Conservation (phyloP, 2,797 vertebrate genomes). For the Vespertilio murinus region DNA sequence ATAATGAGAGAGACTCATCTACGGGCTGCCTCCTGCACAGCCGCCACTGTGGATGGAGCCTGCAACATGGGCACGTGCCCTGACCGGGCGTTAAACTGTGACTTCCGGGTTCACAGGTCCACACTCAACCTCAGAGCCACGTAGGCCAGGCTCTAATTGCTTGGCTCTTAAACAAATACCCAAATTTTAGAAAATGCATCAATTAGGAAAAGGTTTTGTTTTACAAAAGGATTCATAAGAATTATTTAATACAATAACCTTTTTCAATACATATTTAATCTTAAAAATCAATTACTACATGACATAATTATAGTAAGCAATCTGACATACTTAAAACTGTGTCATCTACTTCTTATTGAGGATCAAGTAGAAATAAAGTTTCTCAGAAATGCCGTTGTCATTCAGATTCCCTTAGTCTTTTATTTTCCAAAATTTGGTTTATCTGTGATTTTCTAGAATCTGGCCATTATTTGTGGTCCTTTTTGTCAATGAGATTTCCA, state of each 20-base stretch:
- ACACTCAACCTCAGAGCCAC: too few relatives aligned
- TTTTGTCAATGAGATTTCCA: neutral
- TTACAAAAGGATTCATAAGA: neutral
- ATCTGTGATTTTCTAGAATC: slow-evolving; percentile 17
- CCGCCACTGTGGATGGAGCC: too few relatives aligned
- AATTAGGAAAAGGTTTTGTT: slow-evolving; percentile 6
- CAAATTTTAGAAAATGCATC: neutral
- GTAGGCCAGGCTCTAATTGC: too few relatives aligned
- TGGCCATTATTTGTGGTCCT: neutral
- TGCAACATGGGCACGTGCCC: too few relatives aligned
- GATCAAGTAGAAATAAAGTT: slow-evolving; percentile 14
- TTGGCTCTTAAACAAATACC: neutral
- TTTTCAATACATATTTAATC: slow-evolving; percentile 1
- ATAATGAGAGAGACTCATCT: too few relatives aligned
- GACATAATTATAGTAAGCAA: neutral
- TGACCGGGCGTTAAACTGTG: too few relatives aligned
- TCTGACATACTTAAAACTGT: slow-evolving; percentile 1
- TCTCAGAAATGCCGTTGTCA: neutral
- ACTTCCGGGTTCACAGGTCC: too few relatives aligned
- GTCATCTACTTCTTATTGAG: neutral
- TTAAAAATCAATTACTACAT: slow-evolving; percentile 13
- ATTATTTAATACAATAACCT: neutral
- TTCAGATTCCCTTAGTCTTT: slow-evolving; percentile 5
- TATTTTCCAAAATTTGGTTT: slow-evolving; percentile 50
- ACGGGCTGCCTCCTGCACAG: too few relatives aligned